phyloP scores from a whole-genome alignment of 1,140 invertebrate genomes.

The Drosophila grimshawi region DNA sequence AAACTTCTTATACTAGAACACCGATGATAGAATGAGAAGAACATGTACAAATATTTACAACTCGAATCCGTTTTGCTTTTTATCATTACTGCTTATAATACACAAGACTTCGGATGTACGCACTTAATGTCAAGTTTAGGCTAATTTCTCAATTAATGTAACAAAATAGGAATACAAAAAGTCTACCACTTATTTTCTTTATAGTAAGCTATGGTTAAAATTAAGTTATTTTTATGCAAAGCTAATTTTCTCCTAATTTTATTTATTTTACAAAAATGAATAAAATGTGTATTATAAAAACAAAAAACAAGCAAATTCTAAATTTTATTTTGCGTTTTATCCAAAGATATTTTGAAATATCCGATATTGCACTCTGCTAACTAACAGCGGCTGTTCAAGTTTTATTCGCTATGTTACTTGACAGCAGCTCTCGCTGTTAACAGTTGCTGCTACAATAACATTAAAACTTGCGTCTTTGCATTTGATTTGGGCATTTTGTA shows the following conservation, averaged over 20 bases:
- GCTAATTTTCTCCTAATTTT: conserved; percentile 55
- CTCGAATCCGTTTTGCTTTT: neutral
- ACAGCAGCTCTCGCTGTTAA: conserved; percentile 2
- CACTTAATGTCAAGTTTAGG: conserved; percentile 30
- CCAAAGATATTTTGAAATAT: conserved; percentile 11
- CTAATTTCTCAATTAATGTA: conserved; percentile 38
- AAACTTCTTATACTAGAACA: neutral
- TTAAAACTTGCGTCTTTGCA: neutral
- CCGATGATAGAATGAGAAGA: neutral
- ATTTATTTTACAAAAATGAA: conserved; percentile 81
- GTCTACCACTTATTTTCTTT: conserved; percentile 21
- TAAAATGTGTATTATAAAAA: conserved; percentile 65
- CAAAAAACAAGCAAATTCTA: conserved; percentile 57
- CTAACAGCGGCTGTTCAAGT: too few relatives aligned
- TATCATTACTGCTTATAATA: neutral
- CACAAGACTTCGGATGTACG: neutral
- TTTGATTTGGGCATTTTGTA: conserved; percentile 33
- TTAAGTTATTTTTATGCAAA: conserved; percentile 53
- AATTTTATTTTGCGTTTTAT: conserved; percentile 57
- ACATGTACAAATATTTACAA: conserved; percentile 32
- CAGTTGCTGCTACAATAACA: neutral
- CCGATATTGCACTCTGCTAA: neutral
- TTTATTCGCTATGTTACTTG: neutral
- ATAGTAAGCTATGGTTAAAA: conserved; percentile 38
- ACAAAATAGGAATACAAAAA: conserved; percentile 9